Conservation (phyloP, 2,113 vertebrate species). For the Microtus richardsoni region DNA sequence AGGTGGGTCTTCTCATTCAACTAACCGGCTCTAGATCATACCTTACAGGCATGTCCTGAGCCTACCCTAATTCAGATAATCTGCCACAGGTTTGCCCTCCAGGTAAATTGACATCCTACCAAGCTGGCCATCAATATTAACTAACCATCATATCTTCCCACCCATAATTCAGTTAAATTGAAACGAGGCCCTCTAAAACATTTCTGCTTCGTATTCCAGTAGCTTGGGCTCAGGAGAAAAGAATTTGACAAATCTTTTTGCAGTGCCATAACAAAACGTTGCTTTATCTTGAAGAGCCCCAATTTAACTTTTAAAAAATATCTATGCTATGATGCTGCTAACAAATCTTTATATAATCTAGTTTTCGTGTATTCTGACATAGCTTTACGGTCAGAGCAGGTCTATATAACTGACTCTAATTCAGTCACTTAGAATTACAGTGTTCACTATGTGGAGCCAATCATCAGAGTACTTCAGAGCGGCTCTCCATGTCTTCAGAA, state of each 20-base stretch:
- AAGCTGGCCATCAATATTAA: background rate
- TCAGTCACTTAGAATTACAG: background rate
- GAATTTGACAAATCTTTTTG: constrained; percentile 19
- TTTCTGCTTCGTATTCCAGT: background rate
- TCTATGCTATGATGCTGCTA: background rate
- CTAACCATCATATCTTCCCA: background rate
- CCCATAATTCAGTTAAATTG: background rate
- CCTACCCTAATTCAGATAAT: background rate
- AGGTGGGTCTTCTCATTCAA: background rate
- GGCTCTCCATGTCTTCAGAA: constrained; percentile 4
- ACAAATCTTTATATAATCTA: background rate
- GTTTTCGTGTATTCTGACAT: background rate
- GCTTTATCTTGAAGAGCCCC: background rate
- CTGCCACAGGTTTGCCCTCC: background rate
- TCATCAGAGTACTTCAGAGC: background rate
- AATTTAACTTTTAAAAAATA: background rate
- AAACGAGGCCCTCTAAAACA: background rate
- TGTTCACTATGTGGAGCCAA: constrained; percentile 25
- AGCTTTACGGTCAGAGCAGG: background rate
- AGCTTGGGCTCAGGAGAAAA: background rate
- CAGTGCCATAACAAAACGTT: background rate
- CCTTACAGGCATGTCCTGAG: background rate
- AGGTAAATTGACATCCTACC: background rate
- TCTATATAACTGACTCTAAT: background rate
- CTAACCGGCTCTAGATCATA: background rate